Percentiles rank a stretch among this genome's conserved stretches.
phyloP scores from a whole-genome alignment of 2,797 vertebrate species.

The Scleropages formosus region DNA sequence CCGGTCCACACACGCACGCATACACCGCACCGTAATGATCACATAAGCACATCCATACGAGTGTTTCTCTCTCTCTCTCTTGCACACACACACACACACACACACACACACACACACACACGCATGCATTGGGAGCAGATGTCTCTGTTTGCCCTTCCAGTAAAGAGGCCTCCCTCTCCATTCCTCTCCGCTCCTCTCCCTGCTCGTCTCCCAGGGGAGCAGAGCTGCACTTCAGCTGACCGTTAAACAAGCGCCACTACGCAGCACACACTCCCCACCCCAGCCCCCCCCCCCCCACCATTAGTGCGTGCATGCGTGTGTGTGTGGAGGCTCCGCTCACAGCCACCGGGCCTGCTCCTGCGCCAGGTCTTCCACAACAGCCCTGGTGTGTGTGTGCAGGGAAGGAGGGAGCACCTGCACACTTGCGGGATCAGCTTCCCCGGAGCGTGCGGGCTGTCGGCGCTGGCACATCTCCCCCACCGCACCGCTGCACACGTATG shows the following conservation, averaged over 20 bases:
- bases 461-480: conserved; percentile 75
- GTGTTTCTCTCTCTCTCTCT: conserved; percentile 15
- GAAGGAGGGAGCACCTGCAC: too few species aligned
- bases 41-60: conserved; percentile 22
- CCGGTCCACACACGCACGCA: neutral
- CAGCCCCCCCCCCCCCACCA: neutral
- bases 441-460: conserved; percentile 69
- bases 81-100: conserved; percentile 29
- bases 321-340: neutral
- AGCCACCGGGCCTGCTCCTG: neutral
- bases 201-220: conserved; percentile 50
- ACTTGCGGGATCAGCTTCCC: too few species aligned
- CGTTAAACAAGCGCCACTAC: conserved; percentile 64
- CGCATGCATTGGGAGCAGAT: conserved; percentile 32
- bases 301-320: too few species aligned
- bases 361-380: neutral
- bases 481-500: conserved; percentile 61
- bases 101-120: neutral
- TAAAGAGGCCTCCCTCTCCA: conserved; percentile 47
- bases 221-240: conserved; percentile 59
- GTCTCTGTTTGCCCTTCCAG: conserved; percentile 54
- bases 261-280: conserved; percentile 61
- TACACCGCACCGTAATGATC: conserved; percentile 29
- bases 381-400: neutral
- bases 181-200: conserved; percentile 35